A percentile compares a stretch with the other conserved stretches of the same genome.
phyloP scores from a whole-genome alignment of 37 sponge, comb jelly and placozoan species.

The Geodia barretti region DNA sequence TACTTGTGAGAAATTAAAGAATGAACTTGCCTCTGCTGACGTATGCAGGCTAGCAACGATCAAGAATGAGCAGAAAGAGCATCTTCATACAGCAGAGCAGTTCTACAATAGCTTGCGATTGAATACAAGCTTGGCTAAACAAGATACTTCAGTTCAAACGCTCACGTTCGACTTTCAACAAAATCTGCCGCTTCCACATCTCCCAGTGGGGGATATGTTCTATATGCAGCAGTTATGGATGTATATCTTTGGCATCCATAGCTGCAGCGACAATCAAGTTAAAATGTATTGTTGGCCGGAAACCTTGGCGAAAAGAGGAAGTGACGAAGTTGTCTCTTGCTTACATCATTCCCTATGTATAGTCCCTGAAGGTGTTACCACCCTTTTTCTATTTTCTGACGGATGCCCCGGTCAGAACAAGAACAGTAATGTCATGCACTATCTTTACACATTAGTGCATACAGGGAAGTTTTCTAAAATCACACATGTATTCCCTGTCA shows the following conservation, averaged over 20 bases:
- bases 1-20: not conserved
- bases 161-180: conserved; percentile 3
- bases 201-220: conserved; percentile 5
- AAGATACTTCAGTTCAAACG: not conserved
- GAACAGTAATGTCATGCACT: not conserved
- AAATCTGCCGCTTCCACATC: not conserved
- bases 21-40: not conserved
- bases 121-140: not conserved
- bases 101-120: not conserved
- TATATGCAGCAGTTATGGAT: not conserved
- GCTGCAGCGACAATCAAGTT: not conserved
- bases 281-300: conserved; percentile 3
- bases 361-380: not conserved
- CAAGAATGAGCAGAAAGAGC: not conserved
- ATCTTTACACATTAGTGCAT: not conserved
- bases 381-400: not conserved
- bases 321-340: not conserved
- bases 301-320: not conserved
- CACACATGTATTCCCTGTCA: not conserved
- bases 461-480: not conserved
- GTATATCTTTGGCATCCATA: not conserved
- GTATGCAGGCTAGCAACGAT: not conserved
- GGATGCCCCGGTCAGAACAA: conserved; percentile 16
- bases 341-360: not conserved
- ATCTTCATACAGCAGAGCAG: not conserved